Evolutionary conservation across 2,797 vertebrate genomes (phyloP).

Genomic region (Typhlichthys subterraneus): DNA sequence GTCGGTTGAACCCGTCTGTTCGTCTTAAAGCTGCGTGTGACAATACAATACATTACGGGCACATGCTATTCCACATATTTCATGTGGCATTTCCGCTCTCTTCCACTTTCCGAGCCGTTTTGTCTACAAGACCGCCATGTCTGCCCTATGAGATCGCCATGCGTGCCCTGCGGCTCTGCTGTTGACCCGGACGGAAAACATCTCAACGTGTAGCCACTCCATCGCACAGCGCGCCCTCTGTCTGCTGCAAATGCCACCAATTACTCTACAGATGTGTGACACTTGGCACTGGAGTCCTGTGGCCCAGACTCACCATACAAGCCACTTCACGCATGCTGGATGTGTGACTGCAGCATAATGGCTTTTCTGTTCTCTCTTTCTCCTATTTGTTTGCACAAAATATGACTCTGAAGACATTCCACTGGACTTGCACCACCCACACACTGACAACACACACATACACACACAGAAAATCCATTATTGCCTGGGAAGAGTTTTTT

Average conservation of each 20-base stretch:
- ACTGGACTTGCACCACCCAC: conserved; percentile 74
- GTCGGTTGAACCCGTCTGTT: too few species aligned
- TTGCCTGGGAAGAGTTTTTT: conserved; percentile 38
- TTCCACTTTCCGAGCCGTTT: conserved; percentile 3
- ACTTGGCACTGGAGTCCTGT: conserved; percentile 38
- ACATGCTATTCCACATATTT: neutral
- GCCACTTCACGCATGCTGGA: conserved; percentile 42
- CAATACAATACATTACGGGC: neutral
- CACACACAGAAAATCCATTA: conserved; percentile 37
- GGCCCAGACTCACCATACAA: conserved; percentile 31
- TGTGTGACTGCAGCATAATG: conserved; percentile 43
- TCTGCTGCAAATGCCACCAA: conserved; percentile 46
- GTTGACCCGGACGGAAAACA: too few species aligned
- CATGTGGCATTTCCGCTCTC: neutral
- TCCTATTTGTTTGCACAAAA: conserved; percentile 33
- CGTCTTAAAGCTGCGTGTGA: too few species aligned
- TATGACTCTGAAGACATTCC: conserved; percentile 60
- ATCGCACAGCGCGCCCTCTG: conserved; percentile 30
- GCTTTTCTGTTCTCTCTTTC: conserved; percentile 46
- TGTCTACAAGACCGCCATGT: conserved; percentile 12
- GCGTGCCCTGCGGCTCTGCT: conserved; percentile 13
- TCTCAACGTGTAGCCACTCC: conserved; percentile 12
- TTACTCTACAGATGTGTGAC: conserved; percentile 32
- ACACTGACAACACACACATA: conserved; percentile 15
- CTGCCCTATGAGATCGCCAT: conserved; percentile 11